These are phyloP conservation scores for Parapsyche elsis DNA, from an alignment of 1,140 invertebrate genomes.

Conservation along the genomic window DNA sequence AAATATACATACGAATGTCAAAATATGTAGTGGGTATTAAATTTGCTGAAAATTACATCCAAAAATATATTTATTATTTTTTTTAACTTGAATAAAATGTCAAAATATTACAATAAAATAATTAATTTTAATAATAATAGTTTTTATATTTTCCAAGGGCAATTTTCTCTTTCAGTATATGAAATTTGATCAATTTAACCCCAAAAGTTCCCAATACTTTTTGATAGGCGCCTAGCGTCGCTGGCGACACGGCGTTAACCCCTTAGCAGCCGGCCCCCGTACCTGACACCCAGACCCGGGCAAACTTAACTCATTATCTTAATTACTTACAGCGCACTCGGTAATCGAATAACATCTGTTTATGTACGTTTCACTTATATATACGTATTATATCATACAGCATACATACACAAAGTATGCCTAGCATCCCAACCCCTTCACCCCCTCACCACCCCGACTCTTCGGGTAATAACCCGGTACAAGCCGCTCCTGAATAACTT, in stretches of 20 bases:
- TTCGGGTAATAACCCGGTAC: slow-evolving; percentile 49
- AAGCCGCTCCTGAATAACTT: slow-evolving; percentile 53
- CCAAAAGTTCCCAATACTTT: too few relatives aligned
- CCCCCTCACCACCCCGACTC: not conserved
- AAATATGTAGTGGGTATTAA: too few relatives aligned
- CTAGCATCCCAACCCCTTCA: not conserved
- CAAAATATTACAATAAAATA: too few relatives aligned
- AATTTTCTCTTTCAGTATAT: too few relatives aligned
- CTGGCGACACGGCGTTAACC: not conserved
- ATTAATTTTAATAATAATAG: too few relatives aligned
- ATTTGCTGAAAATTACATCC: too few relatives aligned
- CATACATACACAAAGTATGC: not conserved
- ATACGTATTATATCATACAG: not conserved
- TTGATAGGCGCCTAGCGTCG: not conserved
- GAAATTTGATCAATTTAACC: too few relatives aligned
- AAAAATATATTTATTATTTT: too few relatives aligned
- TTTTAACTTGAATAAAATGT: too few relatives aligned
- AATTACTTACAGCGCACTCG: slow-evolving; percentile 55
- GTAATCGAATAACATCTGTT: slow-evolving; percentile 57
- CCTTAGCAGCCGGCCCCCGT: slow-evolving; percentile 21
- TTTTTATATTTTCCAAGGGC: too few relatives aligned
- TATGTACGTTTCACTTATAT: slow-evolving; percentile 50
- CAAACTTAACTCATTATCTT: slow-evolving; percentile 57
- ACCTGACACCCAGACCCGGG: slow-evolving; percentile 50
- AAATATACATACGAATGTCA: too few relatives aligned